A percentile compares a stretch with the other conserved stretches of the same genome.
These are phyloP conservation scores for Amaurobius ferox DNA, from an alignment of 2,888 invertebrate species.

Conservation along the genomic window DNA sequence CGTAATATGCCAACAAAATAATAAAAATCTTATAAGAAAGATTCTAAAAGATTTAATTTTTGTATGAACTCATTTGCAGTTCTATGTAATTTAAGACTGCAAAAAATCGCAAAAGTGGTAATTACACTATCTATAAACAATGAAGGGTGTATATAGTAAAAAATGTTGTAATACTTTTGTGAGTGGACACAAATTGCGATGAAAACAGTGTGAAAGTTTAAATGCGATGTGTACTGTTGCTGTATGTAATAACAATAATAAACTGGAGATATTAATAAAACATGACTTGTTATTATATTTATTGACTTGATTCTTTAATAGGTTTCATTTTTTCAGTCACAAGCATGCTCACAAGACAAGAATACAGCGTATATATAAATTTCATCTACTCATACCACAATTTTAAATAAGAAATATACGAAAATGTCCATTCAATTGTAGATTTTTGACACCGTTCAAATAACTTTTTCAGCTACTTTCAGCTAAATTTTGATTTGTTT, in stretches of 20 bases:
- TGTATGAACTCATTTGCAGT: constrained; percentile 14
- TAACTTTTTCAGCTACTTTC: too few species aligned
- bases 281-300: constrained; percentile 25
- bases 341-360: too few species aligned
- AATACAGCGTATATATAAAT: too few species aligned
- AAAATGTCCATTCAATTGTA: too few species aligned
- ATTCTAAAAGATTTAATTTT: neutral
- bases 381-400: too few species aligned
- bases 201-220: constrained; percentile 49
- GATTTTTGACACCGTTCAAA: too few species aligned
- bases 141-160: constrained; percentile 40
- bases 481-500: too few species aligned
- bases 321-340: too few species aligned
- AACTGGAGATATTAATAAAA: constrained; percentile 54
- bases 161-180: constrained; percentile 34
- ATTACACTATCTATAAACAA: constrained; percentile 42
- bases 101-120: constrained; percentile 5
- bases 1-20: too few species aligned
- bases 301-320: too few species aligned
- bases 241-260: constrained; percentile 58
- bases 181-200: constrained; percentile 30
- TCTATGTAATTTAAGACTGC: constrained; percentile 18
- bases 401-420: too few species aligned
- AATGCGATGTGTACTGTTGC: constrained; percentile 63
- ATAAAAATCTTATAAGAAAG: too few species aligned